A percentile compares a stretch with the other conserved stretches of the same genome.
Conservation (phyloP, 2,113 vertebrate genomes). For the Dendropsophus ebraccatus region DNA sequence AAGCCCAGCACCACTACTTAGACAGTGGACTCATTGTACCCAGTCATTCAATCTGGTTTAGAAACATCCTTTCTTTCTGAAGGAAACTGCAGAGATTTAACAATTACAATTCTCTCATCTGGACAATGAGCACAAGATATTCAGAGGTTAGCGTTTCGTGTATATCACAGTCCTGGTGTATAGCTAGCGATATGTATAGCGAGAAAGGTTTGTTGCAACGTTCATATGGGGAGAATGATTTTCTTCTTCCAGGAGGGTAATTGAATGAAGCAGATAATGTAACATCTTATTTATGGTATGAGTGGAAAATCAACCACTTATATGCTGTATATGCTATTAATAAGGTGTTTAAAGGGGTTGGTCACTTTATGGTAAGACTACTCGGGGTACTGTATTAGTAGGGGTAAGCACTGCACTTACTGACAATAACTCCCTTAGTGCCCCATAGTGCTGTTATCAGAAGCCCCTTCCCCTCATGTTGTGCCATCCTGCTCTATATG, state of each 20-base stretch:
- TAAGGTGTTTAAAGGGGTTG: too few species aligned
- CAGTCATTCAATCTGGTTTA: slow-evolving; percentile 9
- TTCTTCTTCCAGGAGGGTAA: not conserved
- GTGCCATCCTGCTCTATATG: too few species aligned
- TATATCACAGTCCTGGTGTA: not conserved
- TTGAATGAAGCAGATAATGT: not conserved
- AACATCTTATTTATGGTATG: not conserved
- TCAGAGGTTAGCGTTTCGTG: not conserved
- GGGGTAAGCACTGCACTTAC: too few species aligned
- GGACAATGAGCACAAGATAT: not conserved
- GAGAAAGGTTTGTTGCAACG: not conserved
- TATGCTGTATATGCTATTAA: too few species aligned
- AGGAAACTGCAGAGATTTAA: slow-evolving; percentile 31
- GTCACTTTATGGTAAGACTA: too few species aligned
- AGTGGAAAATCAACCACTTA: too few species aligned
- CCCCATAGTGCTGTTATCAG: too few species aligned
- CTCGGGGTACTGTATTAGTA: too few species aligned
- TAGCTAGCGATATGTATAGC: not conserved
- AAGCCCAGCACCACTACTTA: slow-evolving; percentile 24
- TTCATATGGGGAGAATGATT: not conserved
- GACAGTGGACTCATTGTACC: slow-evolving; percentile 38
- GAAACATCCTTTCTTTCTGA: slow-evolving; percentile 35
- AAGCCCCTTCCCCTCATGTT: too few species aligned
- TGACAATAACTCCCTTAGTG: too few species aligned
- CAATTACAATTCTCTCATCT: slow-evolving; percentile 9